Base-by-base conservation (phyloP, 2,797 vertebrate species). In the Molothrus aeneus region DNA sequence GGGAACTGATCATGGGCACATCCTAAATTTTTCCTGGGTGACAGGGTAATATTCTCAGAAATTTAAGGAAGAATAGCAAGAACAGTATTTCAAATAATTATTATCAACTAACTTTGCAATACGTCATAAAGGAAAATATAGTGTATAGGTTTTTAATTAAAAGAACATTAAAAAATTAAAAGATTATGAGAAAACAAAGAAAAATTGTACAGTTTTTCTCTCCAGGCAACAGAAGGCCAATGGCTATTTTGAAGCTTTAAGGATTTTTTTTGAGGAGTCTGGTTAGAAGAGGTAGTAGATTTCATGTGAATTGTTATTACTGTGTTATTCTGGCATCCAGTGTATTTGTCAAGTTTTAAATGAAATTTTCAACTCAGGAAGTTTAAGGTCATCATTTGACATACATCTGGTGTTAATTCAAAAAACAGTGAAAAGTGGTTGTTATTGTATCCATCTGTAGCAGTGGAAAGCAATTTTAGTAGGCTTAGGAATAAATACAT, bases 401-500 rank as follows among this genome's bases (percentile, higher is more conserved):
- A 94, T 93, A 87, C 25, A 94, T 94, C 94, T 73, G 95, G 59
- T 95, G 94, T 97, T 97, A 96, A 97, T 96, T 89, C 21, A 10
- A 89, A 95, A 97, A 97, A 97, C 93, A 96, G 80, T 94, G 92
- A 95, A 91, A 97, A 94, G 81, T 93, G 31, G 68, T 94, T 96
- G 89, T 95, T 97, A 56, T 84, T 96, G 85, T 97, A 97, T 91
- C 85, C 57, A 88, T 97, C 93, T 97, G 82, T 73, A 95, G 80
- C 69, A 95, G 81, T 80, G 81, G 81, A 88, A 83, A 94, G 74
- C 91, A 85, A 95, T 97, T 97, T 96, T 88, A 96, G 81, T 79
- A 90, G 92, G 48, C 29, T 94, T 97, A 93, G 78, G 93, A 97
- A 98, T 97, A 97, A 97, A 98, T 98, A 93, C 89, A 95, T 96